Percentiles rank a stretch among this genome's conserved stretches.
These are phyloP conservation scores for Megaceryle maxima DNA, from an alignment of 2,113 vertebrate genomes.

Conservation along the genomic window DNA sequence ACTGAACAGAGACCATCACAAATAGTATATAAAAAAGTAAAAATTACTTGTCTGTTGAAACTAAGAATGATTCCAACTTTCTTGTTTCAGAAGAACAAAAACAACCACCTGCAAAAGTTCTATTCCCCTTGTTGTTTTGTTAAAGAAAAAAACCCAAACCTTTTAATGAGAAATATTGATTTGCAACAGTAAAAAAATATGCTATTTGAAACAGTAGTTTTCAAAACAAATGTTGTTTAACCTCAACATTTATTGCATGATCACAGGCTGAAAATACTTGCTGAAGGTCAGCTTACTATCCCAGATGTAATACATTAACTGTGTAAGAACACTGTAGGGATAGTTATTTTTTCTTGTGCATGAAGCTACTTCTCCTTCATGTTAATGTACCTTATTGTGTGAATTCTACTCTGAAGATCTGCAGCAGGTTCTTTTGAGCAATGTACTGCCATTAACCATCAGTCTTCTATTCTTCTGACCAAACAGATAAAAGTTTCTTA, in stretches of 20 bases:
- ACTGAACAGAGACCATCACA: neutral
- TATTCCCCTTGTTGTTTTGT: rapidly evolving
- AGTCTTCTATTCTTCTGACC: neutral
- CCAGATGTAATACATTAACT: neutral
- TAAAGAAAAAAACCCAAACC: no score
- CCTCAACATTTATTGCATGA: neutral
- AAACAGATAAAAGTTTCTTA: neutral
- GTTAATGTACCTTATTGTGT: neutral
- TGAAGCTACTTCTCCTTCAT: neutral
- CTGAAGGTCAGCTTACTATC: neutral
- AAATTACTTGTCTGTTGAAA: neutral
- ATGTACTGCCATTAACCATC: neutral
- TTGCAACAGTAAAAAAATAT: neutral
- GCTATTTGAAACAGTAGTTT: neutral
- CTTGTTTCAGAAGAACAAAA: neutral
- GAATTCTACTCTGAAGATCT: rapidly evolving
- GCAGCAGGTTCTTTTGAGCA: neutral
- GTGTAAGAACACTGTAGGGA: neutral
- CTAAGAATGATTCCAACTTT: neutral
- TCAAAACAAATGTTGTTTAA: neutral
- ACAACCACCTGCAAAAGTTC: neutral
- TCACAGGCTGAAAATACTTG: neutral
- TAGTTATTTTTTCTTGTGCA: neutral
- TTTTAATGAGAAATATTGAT: neutral
- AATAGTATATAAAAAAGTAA: neutral